These are phyloP conservation scores for Metopia argyrocephala DNA, from an alignment of 2,888 invertebrate species.

Conservation along the genomic window DNA sequence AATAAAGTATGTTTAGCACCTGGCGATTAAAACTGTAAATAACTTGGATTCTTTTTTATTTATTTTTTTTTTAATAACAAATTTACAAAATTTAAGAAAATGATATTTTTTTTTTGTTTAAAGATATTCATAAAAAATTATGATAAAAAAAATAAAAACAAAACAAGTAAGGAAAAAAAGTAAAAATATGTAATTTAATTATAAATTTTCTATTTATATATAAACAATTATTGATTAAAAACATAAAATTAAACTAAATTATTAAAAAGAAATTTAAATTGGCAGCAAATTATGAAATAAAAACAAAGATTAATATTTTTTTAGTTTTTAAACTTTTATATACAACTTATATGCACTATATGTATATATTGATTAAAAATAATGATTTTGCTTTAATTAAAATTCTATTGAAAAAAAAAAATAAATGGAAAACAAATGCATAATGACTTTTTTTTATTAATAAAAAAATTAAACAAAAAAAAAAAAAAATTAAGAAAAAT, in stretches of 20 bases:
- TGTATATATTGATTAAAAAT: constrained; percentile 23
- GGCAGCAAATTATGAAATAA: constrained; percentile 59
- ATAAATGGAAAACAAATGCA: constrained; percentile 24
- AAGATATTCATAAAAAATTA: constrained; percentile 15
- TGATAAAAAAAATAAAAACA: constrained; percentile 21
- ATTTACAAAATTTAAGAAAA: constrained; percentile 13
- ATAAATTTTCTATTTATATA: constrained; percentile 59
- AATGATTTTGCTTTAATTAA: constrained; percentile 7
- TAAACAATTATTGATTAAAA: constrained; percentile 37
- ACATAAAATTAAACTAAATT: constrained; percentile 47
- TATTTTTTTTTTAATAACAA: constrained; percentile 24
- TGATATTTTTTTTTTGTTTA: constrained; percentile 17
- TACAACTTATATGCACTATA: constrained; percentile 56
- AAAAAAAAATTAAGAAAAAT: neutral
- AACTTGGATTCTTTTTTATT: constrained; percentile 1
- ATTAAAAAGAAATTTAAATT: constrained; percentile 57
- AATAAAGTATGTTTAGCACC: neutral
- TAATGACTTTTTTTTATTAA: constrained; percentile 32
- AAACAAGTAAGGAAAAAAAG: constrained; percentile 37
- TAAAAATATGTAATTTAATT: constrained; percentile 13
- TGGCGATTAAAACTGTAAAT: constrained; percentile 30
- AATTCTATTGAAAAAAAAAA: constrained; percentile 18
- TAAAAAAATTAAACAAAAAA: too few species aligned
- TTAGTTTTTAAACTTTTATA: constrained; percentile 28
- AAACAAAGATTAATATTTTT: constrained; percentile 21